Conservation (phyloP, 2,113 vertebrate genomes). For the Baryphthengus martii region DNA sequence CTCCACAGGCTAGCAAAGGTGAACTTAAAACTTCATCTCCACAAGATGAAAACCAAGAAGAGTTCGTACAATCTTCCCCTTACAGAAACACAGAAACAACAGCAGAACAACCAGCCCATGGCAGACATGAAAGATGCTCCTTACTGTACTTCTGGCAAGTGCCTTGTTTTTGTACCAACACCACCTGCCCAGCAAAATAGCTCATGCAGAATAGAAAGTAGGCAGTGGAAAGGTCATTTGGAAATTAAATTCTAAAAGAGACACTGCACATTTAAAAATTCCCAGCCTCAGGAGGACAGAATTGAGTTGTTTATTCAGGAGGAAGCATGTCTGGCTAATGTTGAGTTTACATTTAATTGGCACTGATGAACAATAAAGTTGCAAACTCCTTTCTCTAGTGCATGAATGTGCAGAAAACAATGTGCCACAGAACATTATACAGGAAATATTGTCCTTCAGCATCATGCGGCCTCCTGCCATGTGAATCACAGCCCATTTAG, state of each 20-base stretch:
- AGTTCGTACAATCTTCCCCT: neutral
- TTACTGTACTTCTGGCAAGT: neutral
- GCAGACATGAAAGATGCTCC: neutral
- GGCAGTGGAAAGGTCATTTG: neutral
- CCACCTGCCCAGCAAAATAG: neutral
- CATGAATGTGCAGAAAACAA: slow-evolving; percentile 27
- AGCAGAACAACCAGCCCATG: neutral
- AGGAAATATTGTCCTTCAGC: slow-evolving; percentile 29
- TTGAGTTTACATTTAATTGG: slow-evolving; percentile 33
- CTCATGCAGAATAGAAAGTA: neutral
- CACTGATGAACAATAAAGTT: slow-evolving; percentile 35
- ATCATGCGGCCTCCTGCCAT: neutral
- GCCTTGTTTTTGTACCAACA: neutral
- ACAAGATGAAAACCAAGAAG: neutral
- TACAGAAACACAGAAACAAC: neutral
- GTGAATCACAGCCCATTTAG: slow-evolving; percentile 22
- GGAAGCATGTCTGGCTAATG: slow-evolving; percentile 29
- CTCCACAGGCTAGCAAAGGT: neutral
- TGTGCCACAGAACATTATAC: neutral
- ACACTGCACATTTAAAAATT: neutral
- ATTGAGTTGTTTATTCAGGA: slow-evolving; percentile 34
- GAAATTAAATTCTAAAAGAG: slow-evolving; percentile 35
- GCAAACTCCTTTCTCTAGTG: slow-evolving; percentile 24
- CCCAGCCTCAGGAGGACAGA: neutral
- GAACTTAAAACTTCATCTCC: neutral